Percentiles rank a stretch among this genome's conserved stretches.
phyloP scores from a whole-genome alignment of 2,888 invertebrate genomes.

The Agriopis leucophaearia region DNA sequence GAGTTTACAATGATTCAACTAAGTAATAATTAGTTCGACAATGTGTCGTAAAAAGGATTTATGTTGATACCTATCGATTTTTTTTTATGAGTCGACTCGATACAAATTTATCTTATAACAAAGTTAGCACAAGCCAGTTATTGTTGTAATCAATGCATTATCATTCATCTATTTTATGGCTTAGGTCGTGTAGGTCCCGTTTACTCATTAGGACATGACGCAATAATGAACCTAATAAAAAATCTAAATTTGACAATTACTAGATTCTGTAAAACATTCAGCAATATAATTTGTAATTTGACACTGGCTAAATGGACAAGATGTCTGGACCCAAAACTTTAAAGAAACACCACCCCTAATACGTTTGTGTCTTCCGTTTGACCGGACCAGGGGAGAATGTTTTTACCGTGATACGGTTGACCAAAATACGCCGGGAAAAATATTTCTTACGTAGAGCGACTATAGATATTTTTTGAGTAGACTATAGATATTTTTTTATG shows the following conservation, averaged over 20 bases:
- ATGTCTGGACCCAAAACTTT: no score
- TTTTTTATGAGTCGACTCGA: conserved; percentile 6
- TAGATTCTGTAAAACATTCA: no score
- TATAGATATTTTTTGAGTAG: neutral
- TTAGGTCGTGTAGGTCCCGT: no score
- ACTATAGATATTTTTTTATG: neutral
- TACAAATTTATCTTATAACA: conserved; percentile 34
- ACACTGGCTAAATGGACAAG: no score
- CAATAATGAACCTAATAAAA: no score
- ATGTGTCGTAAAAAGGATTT: conserved; percentile 44
- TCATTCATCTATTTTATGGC: neutral
- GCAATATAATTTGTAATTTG: no score
- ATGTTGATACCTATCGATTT: conserved; percentile 19
- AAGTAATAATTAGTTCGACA: conserved; percentile 38
- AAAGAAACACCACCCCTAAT: no score
- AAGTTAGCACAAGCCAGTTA: conserved; percentile 22
- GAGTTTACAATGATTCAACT: conserved; percentile 29
- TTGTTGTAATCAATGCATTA: neutral
- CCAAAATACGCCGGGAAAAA: neutral
- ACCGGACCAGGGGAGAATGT: no score
- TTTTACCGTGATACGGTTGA: no score
- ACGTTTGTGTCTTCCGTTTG: no score
- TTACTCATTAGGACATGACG: no score
- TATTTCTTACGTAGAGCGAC: neutral
- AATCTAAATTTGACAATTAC: no score